Evolutionary conservation across 2,797 vertebrate genomes (phyloP).

Genomic region (Siniperca undulata): DNA sequence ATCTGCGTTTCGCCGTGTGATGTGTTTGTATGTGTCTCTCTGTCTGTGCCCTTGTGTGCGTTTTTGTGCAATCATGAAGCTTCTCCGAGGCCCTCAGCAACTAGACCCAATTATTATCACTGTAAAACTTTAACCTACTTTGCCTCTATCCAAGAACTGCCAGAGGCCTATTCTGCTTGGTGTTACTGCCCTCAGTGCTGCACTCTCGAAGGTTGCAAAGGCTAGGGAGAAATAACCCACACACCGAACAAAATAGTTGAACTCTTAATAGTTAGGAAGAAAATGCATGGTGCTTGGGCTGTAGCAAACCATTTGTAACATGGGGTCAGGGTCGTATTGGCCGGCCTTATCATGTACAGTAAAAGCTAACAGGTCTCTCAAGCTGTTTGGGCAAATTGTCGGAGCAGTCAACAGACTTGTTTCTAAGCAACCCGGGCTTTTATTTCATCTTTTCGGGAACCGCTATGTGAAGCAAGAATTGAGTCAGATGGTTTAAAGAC

Average conservation of each 20-base stretch:
- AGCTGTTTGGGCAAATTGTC: constrained; percentile 49
- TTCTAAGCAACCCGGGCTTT: constrained; percentile 66
- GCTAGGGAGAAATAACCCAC: constrained; percentile 25
- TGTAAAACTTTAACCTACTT: constrained; percentile 73
- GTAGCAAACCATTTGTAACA: constrained; percentile 33
- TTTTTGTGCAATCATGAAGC: constrained; percentile 53
- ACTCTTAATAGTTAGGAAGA: constrained; percentile 19
- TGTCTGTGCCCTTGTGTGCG: constrained; percentile 48
- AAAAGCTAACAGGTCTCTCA: constrained; percentile 55
- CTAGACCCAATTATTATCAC: constrained; percentile 67
- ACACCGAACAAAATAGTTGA: constrained; percentile 26
- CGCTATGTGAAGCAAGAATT: not conserved
- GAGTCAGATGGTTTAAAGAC: constrained; percentile 31
- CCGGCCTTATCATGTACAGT: constrained; percentile 31
- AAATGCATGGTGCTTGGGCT: constrained; percentile 4
- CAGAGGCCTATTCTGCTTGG: constrained; percentile 51
- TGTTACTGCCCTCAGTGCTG: constrained; percentile 26
- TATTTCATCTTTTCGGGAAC: constrained; percentile 31
- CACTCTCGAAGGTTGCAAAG: constrained; percentile 9
- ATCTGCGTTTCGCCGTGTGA: constrained; percentile 36
- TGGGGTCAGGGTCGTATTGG: constrained; percentile 50
- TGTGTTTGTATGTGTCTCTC: constrained; percentile 32
- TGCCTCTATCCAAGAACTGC: constrained; percentile 58
- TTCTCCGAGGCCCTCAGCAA: constrained; percentile 60
- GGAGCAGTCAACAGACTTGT: constrained; percentile 51